phyloP scores from a whole-genome alignment of 2,888 invertebrate species.

The Synanthedon vespiformis region DNA sequence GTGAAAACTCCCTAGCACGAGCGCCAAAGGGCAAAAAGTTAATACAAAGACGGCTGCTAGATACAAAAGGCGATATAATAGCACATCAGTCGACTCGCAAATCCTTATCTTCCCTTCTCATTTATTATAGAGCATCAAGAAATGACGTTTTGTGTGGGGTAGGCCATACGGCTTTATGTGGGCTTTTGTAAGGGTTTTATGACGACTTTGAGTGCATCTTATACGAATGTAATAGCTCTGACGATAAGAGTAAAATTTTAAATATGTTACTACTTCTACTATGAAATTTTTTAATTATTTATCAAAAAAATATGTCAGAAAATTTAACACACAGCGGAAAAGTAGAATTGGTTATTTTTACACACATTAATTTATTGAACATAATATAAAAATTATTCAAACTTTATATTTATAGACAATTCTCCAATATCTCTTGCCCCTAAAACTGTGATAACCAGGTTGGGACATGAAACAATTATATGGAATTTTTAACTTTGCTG shows the following conservation, averaged over 20 bases:
- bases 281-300: too few relatives aligned
- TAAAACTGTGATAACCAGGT: too few relatives aligned
- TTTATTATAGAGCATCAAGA: constrained; percentile 41
- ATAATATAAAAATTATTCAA: too few relatives aligned
- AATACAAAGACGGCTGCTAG: neutral
- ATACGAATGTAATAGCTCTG: constrained; percentile 1
- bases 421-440: too few relatives aligned
- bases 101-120: constrained; percentile 31
- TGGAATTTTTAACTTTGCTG: too few relatives aligned
- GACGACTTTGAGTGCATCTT: neutral
- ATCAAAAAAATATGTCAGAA: too few relatives aligned
- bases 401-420: too few relatives aligned
- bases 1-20: too few relatives aligned
- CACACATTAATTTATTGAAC: too few relatives aligned
- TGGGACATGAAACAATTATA: too few relatives aligned
- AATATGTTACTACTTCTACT: neutral
- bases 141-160: constrained; percentile 30
- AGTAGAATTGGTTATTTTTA: too few relatives aligned
- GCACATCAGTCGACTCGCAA: neutral
- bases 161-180: constrained; percentile 8
- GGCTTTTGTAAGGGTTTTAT: constrained; percentile 17
- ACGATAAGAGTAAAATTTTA: neutral
- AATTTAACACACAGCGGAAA: too few relatives aligned
- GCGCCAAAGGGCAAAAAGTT: neutral
- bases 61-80: neutral